Evolutionary conservation across 2,888 invertebrate species (phyloP), one percentile per base, ranked within the genome.

Genomic region (Pyrochroa serraticornis): DNA sequence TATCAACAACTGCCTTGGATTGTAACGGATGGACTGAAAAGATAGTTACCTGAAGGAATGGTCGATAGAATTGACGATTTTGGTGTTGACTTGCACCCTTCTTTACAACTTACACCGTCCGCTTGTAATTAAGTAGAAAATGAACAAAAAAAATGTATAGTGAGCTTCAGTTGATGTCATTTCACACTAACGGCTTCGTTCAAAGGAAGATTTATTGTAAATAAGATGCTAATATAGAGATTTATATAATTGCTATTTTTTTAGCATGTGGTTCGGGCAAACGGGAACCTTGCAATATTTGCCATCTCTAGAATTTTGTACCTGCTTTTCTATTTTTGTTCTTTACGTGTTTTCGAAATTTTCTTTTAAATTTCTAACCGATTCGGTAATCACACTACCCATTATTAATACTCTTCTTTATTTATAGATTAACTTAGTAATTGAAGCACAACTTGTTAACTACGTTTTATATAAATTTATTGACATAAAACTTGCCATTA

Each of bases 211-310:
- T 45, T 62, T 55, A 46, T 54, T 58, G 65, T 66, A 66, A 50
- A 65, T 63, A 66, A 62, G 57, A 64, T 51, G 54, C 51, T 60
- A 55, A 53, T 58, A 47, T 63, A 63, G 55, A 57, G 49, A 59
- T 22, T 22, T 22, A 22, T 22, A 22, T 22, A 22, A 22, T 54
- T 53, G 66, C 67, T 67, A 68, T 67, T 65, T 66, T 67, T 68
- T 59, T 67, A 63, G 63, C 60, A 64, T 61, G 64, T 67, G 69
- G 73, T 73, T 72, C 71, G 71, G 71, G 71, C 69, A 69, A 67
- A 70, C 69, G 71, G 71, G 72, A 72, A 68, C 71, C 72, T 71
- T 71, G 73, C 73, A 73, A 72, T 73, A 71, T 68, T 66, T 35
- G 50, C 55, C 59, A 58, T 54, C 50, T 59, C 55, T 54, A 58